Percentiles rank a stretch among this genome's conserved stretches.
phyloP scores from a whole-genome alignment of 2,888 invertebrate genomes.

The Nemotelus pantherinus region DNA sequence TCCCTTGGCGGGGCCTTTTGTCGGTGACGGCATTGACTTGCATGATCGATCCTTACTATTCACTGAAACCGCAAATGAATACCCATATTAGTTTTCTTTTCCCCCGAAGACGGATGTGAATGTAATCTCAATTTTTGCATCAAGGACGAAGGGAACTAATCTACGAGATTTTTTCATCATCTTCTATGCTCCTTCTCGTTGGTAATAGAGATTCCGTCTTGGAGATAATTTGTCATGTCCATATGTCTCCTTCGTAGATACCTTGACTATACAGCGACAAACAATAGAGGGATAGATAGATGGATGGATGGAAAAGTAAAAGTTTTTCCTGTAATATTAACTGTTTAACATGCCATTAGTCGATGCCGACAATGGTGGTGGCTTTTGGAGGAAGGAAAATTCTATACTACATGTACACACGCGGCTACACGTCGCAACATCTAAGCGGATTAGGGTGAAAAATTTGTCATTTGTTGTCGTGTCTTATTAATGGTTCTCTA shows the following conservation, averaged over 20 bases:
- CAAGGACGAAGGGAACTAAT: neutral
- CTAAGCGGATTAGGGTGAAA: neutral
- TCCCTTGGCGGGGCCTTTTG: too few relatives aligned
- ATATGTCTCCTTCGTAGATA: neutral
- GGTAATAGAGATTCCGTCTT: neutral
- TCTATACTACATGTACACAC: too few relatives aligned
- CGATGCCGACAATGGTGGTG: neutral
- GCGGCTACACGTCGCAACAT: neutral
- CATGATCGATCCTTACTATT: too few relatives aligned
- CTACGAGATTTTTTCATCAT: neutral
- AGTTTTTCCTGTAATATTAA: constrained; percentile 7
- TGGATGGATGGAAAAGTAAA: neutral
- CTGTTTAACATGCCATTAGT: constrained; percentile 24
- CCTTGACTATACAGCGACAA: neutral
- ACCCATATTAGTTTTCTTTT: constrained; percentile 2
- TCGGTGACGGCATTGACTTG: too few relatives aligned
- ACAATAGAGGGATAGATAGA: neutral
- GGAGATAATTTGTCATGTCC: constrained; percentile 29
- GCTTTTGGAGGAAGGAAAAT: too few relatives aligned
- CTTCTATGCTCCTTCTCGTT: neutral
- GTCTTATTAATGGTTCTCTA: constrained; percentile 3
- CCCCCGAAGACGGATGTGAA: neutral
- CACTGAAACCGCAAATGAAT: constrained; percentile 5
- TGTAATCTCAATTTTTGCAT: neutral
- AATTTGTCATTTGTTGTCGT: constrained; percentile 7